These are phyloP conservation scores for Mesocricetus auratus DNA, from an alignment of 2,113 vertebrate genomes.

Conservation along the genomic window DNA sequence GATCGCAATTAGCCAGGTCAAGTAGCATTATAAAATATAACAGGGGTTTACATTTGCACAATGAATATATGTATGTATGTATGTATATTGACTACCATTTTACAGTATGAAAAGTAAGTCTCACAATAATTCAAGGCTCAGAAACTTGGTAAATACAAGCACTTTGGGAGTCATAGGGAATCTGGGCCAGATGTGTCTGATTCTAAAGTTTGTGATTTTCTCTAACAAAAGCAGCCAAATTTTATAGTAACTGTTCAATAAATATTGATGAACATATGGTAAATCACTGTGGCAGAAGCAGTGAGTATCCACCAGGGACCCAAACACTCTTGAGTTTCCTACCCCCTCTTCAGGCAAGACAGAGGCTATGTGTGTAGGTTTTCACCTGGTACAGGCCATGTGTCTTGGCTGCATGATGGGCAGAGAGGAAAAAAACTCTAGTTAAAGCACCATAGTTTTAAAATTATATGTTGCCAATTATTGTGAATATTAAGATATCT, in stretches of 20 bases:
- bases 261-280: not conserved
- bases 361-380: not conserved
- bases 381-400: not conserved
- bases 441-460: conserved; percentile 18
- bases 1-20: not conserved
- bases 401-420: no score
- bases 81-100: not conserved
- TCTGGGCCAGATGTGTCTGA: not conserved
- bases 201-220: not conserved
- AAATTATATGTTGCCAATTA: not conserved
- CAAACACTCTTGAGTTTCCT: not conserved
- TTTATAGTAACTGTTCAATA: not conserved
- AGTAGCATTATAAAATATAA: not conserved
- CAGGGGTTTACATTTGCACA: not conserved
- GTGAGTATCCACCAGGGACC: not conserved
- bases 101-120: not conserved
- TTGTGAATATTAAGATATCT: not conserved
- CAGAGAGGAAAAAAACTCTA: not conserved
- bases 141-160: not conserved
- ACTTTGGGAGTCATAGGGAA: not conserved
- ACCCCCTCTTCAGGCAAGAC: not conserved
- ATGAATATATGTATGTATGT: not conserved
- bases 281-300: not conserved
- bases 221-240: not conserved
- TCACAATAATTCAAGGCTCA: not conserved